Evolutionary conservation across 2,888 invertebrate genomes (phyloP).

Genomic region (Stenodera caucasica): DNA sequence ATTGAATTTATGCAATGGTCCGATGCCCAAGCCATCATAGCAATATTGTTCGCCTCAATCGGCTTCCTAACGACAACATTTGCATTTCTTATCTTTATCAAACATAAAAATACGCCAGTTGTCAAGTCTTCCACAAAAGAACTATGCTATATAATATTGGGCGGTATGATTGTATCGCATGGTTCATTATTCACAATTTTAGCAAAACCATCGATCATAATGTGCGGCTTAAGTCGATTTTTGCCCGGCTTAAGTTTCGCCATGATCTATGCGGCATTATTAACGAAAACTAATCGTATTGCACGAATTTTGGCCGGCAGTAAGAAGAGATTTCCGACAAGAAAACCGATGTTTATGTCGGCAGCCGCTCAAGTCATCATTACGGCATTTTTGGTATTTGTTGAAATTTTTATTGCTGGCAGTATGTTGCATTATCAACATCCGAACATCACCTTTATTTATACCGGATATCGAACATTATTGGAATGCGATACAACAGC

Average conservation of each 20-base stretch:
- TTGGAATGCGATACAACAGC: constrained; percentile 67
- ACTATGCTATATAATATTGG: constrained; percentile 71
- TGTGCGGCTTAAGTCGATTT: constrained; percentile 57
- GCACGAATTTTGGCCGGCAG: constrained; percentile 73
- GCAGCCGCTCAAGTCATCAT: constrained; percentile 64
- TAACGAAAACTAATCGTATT: constrained; percentile 78
- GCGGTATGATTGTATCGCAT: constrained; percentile 62
- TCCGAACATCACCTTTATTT: constrained; percentile 60
- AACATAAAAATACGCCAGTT: constrained; percentile 74
- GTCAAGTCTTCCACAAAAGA: constrained; percentile 71
- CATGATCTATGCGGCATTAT: constrained; percentile 72
- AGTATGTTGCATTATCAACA: constrained; percentile 64
- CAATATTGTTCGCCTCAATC: constrained; percentile 61
- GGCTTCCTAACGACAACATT: constrained; percentile 67
- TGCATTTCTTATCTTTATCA: constrained; percentile 65
- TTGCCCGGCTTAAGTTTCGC: constrained; percentile 63
- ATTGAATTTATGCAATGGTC: constrained; percentile 66
- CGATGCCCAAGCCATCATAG: constrained; percentile 65
- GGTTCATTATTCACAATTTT: constrained; percentile 67
- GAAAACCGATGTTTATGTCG: constrained; percentile 68
- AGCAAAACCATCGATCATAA: constrained; percentile 60
- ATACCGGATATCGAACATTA: constrained; percentile 59
- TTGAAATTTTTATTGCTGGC: constrained; percentile 68
- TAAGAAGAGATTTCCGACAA: constrained; percentile 70
- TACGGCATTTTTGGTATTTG: constrained; percentile 64